Evolutionary conservation across 2,113 vertebrate genomes (phyloP), one percentile per base, ranked within the genome.

Genomic region (Todiramphus chloris): DNA sequence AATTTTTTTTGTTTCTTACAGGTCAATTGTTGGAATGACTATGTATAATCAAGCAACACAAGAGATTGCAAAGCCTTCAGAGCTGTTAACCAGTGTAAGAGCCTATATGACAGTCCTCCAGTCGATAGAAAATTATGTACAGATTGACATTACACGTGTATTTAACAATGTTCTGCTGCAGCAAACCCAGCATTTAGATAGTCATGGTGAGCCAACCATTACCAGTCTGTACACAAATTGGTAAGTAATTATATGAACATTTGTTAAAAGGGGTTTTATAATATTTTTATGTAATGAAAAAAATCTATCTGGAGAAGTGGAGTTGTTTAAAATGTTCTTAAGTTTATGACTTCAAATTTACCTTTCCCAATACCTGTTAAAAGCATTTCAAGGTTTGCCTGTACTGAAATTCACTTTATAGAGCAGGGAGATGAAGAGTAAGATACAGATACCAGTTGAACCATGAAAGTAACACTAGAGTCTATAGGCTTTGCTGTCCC

Each of bases 41-140:
- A 99, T 99, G 99, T 99, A 99, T 97, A 99, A 99, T 98, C 99
- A 99, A 98, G 98, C 99, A 73, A 99, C 99, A 17, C 99, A 99
- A 97, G 99, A 99, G 98, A 99, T 99, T 85, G 99, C 99, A 96
- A 99, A 99, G 96, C 99, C 99, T 80, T 99, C 99, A 5, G 99
- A 99, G 96, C 98, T 99, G 93, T 97, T 99, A 97, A 99, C 99
- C 92, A 99, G 99, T 44, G 99, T 99, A 39, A 98, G 99, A 92
- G 99, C 99, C 72, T 99, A 99, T 87, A 99, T 99, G 99, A 99
- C 99, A 9, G 99, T 99, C 60, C 98, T 99, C 16, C 99, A 99
- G 93, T 99, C 99, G 88, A 99, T 99, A 96, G 99, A 99, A 98
- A 99, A 99, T 95, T 99, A 99, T 92, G 99, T 99, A 90, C 99